Evolutionary conservation across 2,113 vertebrate species (phyloP), one percentile per base, ranked within the genome.

Genomic region (Coptodon rendalli): DNA sequence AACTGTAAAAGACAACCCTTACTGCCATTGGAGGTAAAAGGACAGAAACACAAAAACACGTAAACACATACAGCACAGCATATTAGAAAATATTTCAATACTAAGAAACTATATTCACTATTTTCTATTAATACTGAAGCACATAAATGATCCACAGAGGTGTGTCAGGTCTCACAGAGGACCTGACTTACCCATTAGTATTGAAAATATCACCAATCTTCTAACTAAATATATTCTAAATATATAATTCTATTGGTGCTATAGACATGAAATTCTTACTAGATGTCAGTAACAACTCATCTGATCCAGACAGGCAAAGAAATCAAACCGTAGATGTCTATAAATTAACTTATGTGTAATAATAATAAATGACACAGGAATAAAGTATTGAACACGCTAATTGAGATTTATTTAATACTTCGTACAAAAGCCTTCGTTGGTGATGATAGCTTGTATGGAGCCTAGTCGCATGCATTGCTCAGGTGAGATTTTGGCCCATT

Each of bases 1-100:
- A 91, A 95, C 83, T 97, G 96, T 90, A 94, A 84, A 53, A 93
- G 94, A 68, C 91, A 24, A 3, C 93, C 93, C 40, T 95, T 98
- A 83, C 57, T 95, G 13, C 81, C 89, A 1, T 24, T 27, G 13
- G 45, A 91, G 81, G 87, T 91, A 84, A 79, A 22, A 12, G 56
- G 12, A 45, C 17, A 56, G n/a, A 54, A 36, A 86, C 9, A 31
- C 27, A 61, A 10, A 66, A 66, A 66, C 19, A 48, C n/a, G 5
- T 9, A 9, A 13, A 24, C 24, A 34, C 19, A 45, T 36, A 29
- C 24, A 48, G 31, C 10, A 34, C 34, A 66, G 34, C 10, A 66
- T 38, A 22, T 12, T 22, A 66, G 34, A 38, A 36, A 38, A 66
- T 38, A 19, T 66, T 66, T 66, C 34, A 66, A 66, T 38, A 38